These are phyloP conservation scores for Puma concolor DNA, from an alignment of 2,113 vertebrate genomes.

Conservation along the genomic window DNA sequence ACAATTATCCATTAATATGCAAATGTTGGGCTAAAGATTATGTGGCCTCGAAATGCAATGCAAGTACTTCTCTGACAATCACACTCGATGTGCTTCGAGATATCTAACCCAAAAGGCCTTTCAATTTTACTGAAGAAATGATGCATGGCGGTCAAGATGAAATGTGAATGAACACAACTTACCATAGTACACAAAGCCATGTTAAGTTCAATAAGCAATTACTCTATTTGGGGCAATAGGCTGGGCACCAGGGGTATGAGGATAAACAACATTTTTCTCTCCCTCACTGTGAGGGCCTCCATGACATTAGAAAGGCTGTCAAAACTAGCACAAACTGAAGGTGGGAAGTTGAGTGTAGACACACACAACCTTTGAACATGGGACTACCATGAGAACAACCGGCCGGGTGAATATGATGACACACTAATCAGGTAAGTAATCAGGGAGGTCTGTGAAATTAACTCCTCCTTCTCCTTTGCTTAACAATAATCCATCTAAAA, in stretches of 20 bases:
- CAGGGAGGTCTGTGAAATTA: not conserved
- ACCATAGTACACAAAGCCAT: not conserved
- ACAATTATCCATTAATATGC: slow-evolving; percentile 85
- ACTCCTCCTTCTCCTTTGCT: not conserved
- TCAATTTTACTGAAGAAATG: not conserved
- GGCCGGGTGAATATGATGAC: not conserved
- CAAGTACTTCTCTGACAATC: slow-evolving; percentile 64
- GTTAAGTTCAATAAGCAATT: not conserved
- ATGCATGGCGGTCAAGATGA: not conserved
- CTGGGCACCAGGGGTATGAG: not conserved
- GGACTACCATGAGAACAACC: not conserved
- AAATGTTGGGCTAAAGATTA: slow-evolving; percentile 78
- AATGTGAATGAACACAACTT: not conserved
- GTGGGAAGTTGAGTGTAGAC: not conserved
- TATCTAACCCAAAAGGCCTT: slow-evolving; percentile 13
- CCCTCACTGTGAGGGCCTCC: not conserved
- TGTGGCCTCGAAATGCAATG: slow-evolving; percentile 62
- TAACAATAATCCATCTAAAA: not conserved
- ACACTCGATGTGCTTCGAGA: not conserved
- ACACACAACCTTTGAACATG: not conserved
- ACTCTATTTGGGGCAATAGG: not conserved
- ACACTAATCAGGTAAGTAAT: not conserved
- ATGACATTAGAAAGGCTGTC: not conserved
- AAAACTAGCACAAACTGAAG: not conserved
- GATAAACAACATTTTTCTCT: not conserved